Conservation (phyloP, 2,888 invertebrate species). For the Pristionchus mayeri region DNA sequence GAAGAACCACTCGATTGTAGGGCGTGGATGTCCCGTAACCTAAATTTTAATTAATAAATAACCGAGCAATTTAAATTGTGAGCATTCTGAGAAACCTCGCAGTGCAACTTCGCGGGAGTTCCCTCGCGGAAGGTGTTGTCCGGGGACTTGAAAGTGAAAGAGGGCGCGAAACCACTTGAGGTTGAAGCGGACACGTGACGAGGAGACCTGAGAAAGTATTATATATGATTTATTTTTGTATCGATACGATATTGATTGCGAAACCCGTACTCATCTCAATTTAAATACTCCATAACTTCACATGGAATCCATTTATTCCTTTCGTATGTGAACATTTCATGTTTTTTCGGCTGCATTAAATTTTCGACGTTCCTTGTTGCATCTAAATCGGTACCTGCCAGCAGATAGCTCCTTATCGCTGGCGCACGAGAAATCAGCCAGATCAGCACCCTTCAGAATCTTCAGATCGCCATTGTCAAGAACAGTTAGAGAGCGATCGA, state of each 20-base stretch:
- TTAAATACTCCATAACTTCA: too few species aligned
- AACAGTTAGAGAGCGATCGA: not conserved
- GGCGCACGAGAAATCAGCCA: not conserved
- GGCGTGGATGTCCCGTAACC: slow-evolving; percentile 8
- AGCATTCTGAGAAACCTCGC: slow-evolving; percentile 46
- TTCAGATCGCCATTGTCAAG: slow-evolving; percentile 2
- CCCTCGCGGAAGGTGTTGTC: slow-evolving; percentile 52
- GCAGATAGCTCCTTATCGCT: not conserved
- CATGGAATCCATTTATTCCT: too few species aligned
- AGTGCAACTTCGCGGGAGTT: slow-evolving; percentile 47
- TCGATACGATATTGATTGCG: too few species aligned
- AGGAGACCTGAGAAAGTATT: not conserved
- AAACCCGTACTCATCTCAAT: too few species aligned
- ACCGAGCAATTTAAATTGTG: too few species aligned
- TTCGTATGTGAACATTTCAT: too few species aligned
- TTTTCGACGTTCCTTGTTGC: too few species aligned
- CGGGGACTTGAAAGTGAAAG: not conserved
- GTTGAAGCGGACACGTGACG: too few species aligned
- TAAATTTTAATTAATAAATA: too few species aligned
- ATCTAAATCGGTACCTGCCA: not conserved
- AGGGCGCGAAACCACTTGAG: not conserved
- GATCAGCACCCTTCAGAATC: not conserved
- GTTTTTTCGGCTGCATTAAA: too few species aligned
- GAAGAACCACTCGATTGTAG: slow-evolving; percentile 43
- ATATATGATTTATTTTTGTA: too few species aligned